Conservation (phyloP, 1,140 invertebrate genomes). For the Ylistrum balloti region DNA sequence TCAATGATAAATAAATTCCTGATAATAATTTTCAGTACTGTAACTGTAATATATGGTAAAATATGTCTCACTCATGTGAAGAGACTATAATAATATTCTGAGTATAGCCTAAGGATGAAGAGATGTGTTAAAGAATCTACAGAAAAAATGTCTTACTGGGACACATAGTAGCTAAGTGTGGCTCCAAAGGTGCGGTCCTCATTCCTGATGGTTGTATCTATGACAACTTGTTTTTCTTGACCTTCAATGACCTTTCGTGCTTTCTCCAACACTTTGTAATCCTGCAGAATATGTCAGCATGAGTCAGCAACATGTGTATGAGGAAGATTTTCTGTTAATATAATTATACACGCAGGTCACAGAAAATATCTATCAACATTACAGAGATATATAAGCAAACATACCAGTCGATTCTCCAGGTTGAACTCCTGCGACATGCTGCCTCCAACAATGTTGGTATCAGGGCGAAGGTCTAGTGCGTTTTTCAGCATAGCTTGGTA, state of each 20-base stretch:
- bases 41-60: too few species aligned
- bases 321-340: background rate
- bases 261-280: conserved; percentile 92
- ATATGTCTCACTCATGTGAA: too few species aligned
- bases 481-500: conserved; percentile 93
- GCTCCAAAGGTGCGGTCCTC: conserved; percentile 96
- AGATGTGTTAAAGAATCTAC: too few species aligned
- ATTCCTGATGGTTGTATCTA: conserved; percentile 94
- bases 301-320: too few species aligned
- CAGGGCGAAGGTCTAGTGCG: conserved; percentile 93
- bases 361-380: too few species aligned
- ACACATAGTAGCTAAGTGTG: conserved; percentile 97
- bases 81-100: too few species aligned
- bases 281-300: conserved; percentile 81
- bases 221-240: conserved; percentile 86
- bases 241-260: conserved; percentile 90
- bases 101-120: too few species aligned
- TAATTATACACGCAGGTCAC: too few species aligned
- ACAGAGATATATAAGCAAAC: conserved; percentile 30
- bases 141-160: conserved; percentile 89
- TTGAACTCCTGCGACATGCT: conserved; percentile 94
- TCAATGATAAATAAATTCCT: too few species aligned
- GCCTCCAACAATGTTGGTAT: conserved; percentile 95
- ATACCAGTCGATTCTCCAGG: conserved; percentile 90
- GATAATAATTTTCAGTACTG: too few species aligned